Percentiles rank a stretch among this genome's conserved stretches.
Evolutionary conservation across 1,140 invertebrate species (phyloP).

Genomic region (Solen grandis): DNA sequence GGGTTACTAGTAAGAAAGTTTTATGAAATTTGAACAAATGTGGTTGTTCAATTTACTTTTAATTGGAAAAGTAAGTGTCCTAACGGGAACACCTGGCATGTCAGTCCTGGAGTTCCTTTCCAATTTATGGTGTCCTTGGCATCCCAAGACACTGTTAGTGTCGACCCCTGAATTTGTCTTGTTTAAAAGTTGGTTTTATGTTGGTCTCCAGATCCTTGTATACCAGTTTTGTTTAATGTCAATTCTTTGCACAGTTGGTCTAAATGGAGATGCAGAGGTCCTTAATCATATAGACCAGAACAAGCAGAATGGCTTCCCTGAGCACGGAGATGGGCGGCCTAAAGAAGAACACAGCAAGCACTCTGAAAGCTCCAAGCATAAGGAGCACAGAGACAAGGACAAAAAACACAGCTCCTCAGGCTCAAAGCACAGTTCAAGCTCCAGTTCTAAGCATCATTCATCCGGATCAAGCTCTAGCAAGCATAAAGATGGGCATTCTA

Average conservation of each 20-base stretch:
- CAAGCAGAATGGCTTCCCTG: slow-evolving; percentile 48
- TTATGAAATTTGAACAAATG: too few species aligned
- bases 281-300: slow-evolving; percentile 45
- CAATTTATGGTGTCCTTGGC: neutral
- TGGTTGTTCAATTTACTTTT: too few species aligned
- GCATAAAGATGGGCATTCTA: slow-evolving; percentile 59
- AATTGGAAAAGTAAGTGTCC: too few species aligned
- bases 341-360: slow-evolving; percentile 51
- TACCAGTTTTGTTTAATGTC: neutral
- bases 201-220: neutral
- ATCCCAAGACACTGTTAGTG: neutral
- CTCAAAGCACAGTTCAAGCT: slow-evolving; percentile 73
- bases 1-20: too few species aligned
- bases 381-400: slow-evolving; percentile 73
- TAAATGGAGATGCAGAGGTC: slow-evolving; percentile 55
- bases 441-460: slow-evolving; percentile 26
- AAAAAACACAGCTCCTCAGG: slow-evolving; percentile 81
- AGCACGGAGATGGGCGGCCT: slow-evolving; percentile 39
- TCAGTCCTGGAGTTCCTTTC: neutral
- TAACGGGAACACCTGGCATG: neutral
- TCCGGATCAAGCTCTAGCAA: slow-evolving; percentile 42
- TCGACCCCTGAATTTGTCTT: slow-evolving; percentile 24
- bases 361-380: slow-evolving; percentile 24
- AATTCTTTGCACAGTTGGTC: slow-evolving; percentile 3
- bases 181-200: slow-evolving; percentile 26